Evolutionary conservation across 2,797 vertebrate genomes (phyloP), one percentile per base, ranked within the genome.

Genomic region (Aythya fuligula): DNA sequence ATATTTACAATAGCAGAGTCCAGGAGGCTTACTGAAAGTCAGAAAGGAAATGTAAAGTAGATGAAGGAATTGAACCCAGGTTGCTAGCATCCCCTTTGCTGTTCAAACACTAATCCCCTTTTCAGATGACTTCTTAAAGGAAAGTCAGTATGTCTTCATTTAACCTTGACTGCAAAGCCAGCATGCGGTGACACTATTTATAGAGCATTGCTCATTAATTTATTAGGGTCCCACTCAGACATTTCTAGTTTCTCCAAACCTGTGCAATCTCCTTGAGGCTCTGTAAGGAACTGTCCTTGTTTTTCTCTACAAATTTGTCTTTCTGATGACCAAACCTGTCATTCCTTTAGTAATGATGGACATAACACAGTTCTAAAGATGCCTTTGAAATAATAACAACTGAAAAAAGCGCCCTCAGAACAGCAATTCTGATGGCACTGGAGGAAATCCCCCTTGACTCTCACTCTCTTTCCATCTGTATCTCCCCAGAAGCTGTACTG

Each of bases 91-190:
- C 13, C 20, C 3, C 9, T 82, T 69, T 45, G 43, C 43, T 45
- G 43, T 45, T 71, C 47, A 95, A 90, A 79, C 21, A 47, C 9
- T 51, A 41, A 30, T 9, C 88, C 15, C 19, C n/a, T 62, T 84
- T 86, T 67, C 14, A 74, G 36, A 5, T 41, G 38, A 62, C 30
- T 70, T 58, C 39, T 85, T 71, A 45, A 67, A 81, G 81, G 20
- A 51, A 80, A 86, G 32, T 65, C 75, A 70, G 47, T 71, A 6
- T 53, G 22, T 82, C 74, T 90, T 85, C 43, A 49, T 72, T 92
- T 83, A 85, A 58, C 54, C 65, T 89, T 90, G 57, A 65, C 45
- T 87, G n/a, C 54, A 88, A 96, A 96, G 19, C 21, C 56, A 87
- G 53, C 57, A 54, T 53, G 53, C 28, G 20, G 36, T 69, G 32